Evolutionary conservation across 2,113 vertebrate genomes (phyloP), one percentile per base, ranked within the genome.

Genomic region (Synchiropus splendidus): DNA sequence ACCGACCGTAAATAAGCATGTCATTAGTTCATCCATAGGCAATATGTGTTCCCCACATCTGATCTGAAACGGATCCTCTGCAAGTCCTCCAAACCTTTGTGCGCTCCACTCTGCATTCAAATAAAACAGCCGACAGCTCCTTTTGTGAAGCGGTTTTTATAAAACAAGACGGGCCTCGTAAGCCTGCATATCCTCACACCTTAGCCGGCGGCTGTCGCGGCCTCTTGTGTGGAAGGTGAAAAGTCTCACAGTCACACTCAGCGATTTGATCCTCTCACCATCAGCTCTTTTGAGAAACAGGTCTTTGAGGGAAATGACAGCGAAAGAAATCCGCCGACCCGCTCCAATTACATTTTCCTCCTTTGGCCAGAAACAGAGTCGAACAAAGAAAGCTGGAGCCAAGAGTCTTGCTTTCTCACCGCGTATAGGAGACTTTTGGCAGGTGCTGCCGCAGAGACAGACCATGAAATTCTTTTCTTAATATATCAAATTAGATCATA

Each of bases 181-280:
- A n/a, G n/a, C n/a, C 21, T 27, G 4, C 21, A 27, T 8, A 8
- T 27, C 21, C 21, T 27, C 21, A 27, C 21, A 27, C 21, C 21
- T 27, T 8, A 8, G 8, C 4, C 21, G 4, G 4, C 21, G 8
- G 21, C 4, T n/a, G n/a, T n/a, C 9, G 2, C 3, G 16, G 15
- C 52, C 44, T 36, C 54, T 56, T 39, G 34, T 38, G 46, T 16
- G 8, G 35, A 61, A 61, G 40, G 12, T 54, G 36, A 39, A 58
- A 16, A 50, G 40, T 58, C 51, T 62, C 64, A 52, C 63, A 53
- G 45, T 50, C 63, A 44, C 51, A 51, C 27, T 54, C 64, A 17
- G 58, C 42, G 48, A 72, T 61, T 42, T 42, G 70, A 74, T 67
- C 68, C 34, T 35, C 30, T 13, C 16, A 5, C 50, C 59, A 62